Evolutionary conservation across 2,113 vertebrate genomes (phyloP).

Genomic region (Corydoras sp.): DNA sequence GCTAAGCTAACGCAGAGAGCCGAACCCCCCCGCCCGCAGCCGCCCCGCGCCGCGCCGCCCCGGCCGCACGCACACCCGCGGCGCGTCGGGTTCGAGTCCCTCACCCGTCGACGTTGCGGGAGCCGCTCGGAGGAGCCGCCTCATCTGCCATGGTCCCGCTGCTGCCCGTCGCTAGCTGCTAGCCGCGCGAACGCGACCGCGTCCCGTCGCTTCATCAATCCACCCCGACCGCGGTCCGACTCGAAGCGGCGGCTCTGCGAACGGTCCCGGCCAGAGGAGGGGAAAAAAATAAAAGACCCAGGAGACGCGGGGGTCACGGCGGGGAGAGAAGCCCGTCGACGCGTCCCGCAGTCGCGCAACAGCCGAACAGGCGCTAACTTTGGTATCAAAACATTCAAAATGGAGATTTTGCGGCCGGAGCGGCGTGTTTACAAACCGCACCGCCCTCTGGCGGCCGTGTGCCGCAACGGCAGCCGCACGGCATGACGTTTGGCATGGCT

Average conservation of each 20-base stretch:
- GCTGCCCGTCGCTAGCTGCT: conserved; percentile 41
- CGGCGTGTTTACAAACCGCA: conserved; percentile 49
- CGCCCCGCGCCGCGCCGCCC: too few species aligned
- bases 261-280: too few species aligned
- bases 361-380: conserved; percentile 61
- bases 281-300: too few species aligned
- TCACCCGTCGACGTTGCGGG: too few species aligned
- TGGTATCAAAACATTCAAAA: conserved; percentile 74
- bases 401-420: conserved; percentile 61
- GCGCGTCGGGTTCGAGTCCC: too few species aligned
- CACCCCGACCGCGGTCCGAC: too few species aligned
- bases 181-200: conserved; percentile 33
- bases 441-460: conserved; percentile 46
- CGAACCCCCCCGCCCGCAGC: neutral
- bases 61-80: too few species aligned
- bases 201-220: neutral
- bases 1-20: neutral
- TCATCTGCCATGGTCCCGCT: conserved; percentile 65
- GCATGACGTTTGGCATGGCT: too few species aligned
- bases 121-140: neutral
- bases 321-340: too few species aligned
- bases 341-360: neutral
- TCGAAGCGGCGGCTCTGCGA: too few species aligned
- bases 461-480: neutral
- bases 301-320: too few species aligned